Evolutionary conservation across 2,888 invertebrate genomes (phyloP).

Genomic region (Heterodera filipjevi): DNA sequence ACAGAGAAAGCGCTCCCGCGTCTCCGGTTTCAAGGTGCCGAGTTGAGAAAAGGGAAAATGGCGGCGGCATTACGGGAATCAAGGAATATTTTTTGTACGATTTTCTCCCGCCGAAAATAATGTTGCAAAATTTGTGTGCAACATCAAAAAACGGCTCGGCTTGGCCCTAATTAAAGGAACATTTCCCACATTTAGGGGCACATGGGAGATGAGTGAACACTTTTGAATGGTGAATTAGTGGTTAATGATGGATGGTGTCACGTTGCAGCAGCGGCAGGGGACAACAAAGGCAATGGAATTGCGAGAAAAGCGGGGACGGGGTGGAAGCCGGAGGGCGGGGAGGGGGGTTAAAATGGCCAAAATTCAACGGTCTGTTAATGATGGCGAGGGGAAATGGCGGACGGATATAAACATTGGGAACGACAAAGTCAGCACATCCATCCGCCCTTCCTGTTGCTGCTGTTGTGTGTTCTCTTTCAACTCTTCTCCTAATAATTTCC

Average conservation of each 20-base stretch:
- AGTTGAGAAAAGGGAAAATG: background rate
- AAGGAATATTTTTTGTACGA: conserved; percentile 14
- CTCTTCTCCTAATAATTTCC: background rate
- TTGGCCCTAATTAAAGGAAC: background rate
- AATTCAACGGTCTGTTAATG: too few species aligned
- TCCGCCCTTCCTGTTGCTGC: background rate
- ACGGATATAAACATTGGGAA: background rate
- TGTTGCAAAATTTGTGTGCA: background rate
- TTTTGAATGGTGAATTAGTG: background rate
- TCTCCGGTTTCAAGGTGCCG: conserved; percentile 21
- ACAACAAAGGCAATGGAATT: too few species aligned
- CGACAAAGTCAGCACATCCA: background rate
- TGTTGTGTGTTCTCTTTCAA: background rate
- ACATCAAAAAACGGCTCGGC: background rate
- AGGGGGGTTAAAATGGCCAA: background rate
- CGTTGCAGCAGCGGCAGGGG: background rate
- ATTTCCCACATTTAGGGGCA: background rate
- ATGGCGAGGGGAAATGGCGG: background rate
- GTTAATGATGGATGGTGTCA: background rate
- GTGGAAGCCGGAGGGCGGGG: background rate
- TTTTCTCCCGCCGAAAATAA: background rate
- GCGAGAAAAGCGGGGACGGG: too few species aligned
- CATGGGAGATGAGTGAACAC: background rate
- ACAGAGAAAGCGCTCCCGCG: background rate
- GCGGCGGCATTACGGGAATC: background rate